These are phyloP conservation scores for Sialia sialis DNA, from an alignment of 2,113 vertebrate species.

Conservation along the genomic window DNA sequence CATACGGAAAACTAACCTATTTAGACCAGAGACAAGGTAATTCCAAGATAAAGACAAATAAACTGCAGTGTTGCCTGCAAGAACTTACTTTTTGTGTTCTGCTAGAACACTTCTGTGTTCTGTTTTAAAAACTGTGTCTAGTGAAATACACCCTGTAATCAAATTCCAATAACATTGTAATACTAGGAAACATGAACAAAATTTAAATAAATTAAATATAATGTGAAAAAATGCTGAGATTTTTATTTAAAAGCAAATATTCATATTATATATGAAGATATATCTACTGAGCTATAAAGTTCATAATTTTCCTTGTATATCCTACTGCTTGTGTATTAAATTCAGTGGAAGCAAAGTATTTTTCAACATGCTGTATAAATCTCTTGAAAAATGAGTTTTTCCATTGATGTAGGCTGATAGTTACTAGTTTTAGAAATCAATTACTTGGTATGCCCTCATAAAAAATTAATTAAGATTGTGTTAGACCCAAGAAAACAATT, in stretches of 20 bases:
- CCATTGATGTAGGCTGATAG: background rate
- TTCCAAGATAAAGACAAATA: background rate
- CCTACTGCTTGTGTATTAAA: background rate
- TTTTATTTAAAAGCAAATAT: background rate
- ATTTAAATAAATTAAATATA: background rate
- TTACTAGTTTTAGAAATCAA: background rate
- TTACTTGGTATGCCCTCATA: background rate
- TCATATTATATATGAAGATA: background rate
- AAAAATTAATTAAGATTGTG: background rate
- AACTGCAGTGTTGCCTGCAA: background rate
- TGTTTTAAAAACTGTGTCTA: background rate
- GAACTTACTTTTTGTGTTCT: background rate
- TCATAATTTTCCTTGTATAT: background rate
- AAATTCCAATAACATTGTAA: background rate
- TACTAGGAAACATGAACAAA: background rate
- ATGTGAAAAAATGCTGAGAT: background rate
- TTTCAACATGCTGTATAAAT: background rate
- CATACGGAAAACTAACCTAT: background rate
- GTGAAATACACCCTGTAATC: background rate
- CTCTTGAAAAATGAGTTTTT: background rate
- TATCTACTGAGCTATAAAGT: background rate
- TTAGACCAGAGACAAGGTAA: background rate
- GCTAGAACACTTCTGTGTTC: background rate
- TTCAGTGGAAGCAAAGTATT: background rate
- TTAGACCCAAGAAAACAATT: slow-evolving; percentile 1